A percentile compares a stretch with the other conserved stretches of the same genome.
Conservation (phyloP, 2,888 invertebrate species). For the Chloroclysta siterata region DNA sequence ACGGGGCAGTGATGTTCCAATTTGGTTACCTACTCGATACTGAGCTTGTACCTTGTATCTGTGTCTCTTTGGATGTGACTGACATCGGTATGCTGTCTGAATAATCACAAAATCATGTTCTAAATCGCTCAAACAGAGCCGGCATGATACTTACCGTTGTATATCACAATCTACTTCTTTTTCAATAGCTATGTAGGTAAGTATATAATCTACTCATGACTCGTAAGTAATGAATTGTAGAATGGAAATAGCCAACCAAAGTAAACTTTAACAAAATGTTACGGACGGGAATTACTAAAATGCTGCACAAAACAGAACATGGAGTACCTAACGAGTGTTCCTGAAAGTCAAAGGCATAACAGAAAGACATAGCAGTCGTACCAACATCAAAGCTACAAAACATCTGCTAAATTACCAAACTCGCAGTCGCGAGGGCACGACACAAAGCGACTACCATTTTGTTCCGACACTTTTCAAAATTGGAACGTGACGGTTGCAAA, state of each 20-base stretch:
- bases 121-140: conserved; percentile 39
- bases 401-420: conserved; percentile 82
- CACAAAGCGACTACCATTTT: conserved; percentile 84
- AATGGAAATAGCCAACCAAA: background rate
- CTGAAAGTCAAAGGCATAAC: conserved; percentile 40
- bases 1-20: conserved; percentile 83
- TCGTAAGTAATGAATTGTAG: background rate
- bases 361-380: conserved; percentile 43
- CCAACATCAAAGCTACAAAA: conserved; percentile 71
- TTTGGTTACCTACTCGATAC: conserved; percentile 78
- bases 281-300: conserved; percentile 3
- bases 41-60: conserved; percentile 69
- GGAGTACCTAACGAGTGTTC: conserved; percentile 8
- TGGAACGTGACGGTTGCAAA: conserved; percentile 85
- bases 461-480: conserved; percentile 85
- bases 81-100: conserved; percentile 79
- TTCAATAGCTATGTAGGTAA: background rate
- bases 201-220: conserved; percentile 6
- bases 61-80: conserved; percentile 78
- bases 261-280: background rate
- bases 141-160: conserved; percentile 36
- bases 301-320: conserved; percentile 17
- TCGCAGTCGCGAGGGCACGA: conserved; percentile 65
- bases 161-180: conserved; percentile 15
- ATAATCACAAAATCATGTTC: conserved; percentile 79